Percentiles rank a stretch among this genome's conserved stretches.
Evolutionary conservation across 1,140 invertebrate genomes (phyloP).

Genomic region (Callitettix versicolor): DNA sequence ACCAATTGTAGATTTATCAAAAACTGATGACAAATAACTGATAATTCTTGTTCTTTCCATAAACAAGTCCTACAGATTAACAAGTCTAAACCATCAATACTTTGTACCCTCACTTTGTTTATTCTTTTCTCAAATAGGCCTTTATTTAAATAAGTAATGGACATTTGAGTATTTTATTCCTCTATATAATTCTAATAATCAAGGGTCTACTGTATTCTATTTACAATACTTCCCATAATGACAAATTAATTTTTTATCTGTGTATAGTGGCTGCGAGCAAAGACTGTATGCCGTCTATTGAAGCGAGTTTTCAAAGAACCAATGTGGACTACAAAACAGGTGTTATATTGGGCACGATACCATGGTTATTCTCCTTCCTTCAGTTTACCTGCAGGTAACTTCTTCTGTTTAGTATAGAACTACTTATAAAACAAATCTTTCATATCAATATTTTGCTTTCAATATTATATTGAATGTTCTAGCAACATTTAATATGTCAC

Average conservation of each 20-base stretch:
- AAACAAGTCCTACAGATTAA: too few species aligned
- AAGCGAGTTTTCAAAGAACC: neutral
- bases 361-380: conserved; percentile 5
- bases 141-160: too few species aligned
- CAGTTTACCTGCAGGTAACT: neutral
- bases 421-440: neutral
- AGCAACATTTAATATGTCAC: neutral
- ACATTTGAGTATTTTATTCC: too few species aligned
- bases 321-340: neutral
- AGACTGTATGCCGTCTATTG: neutral
- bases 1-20: too few species aligned
- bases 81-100: too few species aligned
- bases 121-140: too few species aligned
- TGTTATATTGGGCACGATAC: neutral
- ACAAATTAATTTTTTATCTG: neutral
- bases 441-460: neutral
- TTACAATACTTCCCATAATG: too few species aligned
- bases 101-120: too few species aligned
- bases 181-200: too few species aligned
- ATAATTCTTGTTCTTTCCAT: too few species aligned
- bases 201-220: too few species aligned
- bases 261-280: conserved; percentile 1
- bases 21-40: too few species aligned
- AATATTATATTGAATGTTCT: neutral
- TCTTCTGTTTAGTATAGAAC: neutral